phyloP scores from a whole-genome alignment of 2,888 invertebrate genomes.

The Acleris sparsana region DNA sequence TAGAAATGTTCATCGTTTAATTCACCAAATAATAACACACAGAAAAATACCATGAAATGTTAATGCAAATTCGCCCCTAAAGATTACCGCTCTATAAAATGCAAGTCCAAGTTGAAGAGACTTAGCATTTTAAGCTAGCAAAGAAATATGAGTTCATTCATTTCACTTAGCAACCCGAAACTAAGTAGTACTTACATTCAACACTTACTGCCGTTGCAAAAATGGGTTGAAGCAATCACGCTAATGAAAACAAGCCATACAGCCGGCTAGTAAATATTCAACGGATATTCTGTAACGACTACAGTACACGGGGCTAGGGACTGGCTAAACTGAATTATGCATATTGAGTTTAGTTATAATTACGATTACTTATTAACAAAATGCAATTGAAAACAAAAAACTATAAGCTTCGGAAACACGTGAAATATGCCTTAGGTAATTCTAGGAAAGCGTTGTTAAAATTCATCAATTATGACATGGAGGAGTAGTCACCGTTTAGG shows the following conservation, averaged over 20 bases:
- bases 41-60: neutral
- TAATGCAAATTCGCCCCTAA: constrained; percentile 19
- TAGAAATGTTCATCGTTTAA: neutral
- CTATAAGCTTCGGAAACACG: no score
- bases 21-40: neutral
- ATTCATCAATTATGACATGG: no score
- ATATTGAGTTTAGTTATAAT: constrained; percentile 1
- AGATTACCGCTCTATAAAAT: constrained; percentile 20
- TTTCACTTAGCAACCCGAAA: constrained; percentile 46
- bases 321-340: constrained; percentile 32
- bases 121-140: constrained; percentile 14
- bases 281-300: constrained; percentile 42
- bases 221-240: constrained; percentile 56
- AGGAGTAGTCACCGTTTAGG: no score
- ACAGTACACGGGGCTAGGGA: constrained; percentile 37
- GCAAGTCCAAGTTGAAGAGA: constrained; percentile 13
- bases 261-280: constrained; percentile 55
- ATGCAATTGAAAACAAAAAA: no score
- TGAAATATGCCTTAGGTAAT: no score
- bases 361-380: neutral
- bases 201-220: constrained; percentile 49
- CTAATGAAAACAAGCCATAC: constrained; percentile 60
- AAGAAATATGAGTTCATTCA: constrained; percentile 38
- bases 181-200: constrained; percentile 50
- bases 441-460: no score